Base-by-base conservation (phyloP, 2,888 invertebrate genomes). In the Nebria salina region DNA sequence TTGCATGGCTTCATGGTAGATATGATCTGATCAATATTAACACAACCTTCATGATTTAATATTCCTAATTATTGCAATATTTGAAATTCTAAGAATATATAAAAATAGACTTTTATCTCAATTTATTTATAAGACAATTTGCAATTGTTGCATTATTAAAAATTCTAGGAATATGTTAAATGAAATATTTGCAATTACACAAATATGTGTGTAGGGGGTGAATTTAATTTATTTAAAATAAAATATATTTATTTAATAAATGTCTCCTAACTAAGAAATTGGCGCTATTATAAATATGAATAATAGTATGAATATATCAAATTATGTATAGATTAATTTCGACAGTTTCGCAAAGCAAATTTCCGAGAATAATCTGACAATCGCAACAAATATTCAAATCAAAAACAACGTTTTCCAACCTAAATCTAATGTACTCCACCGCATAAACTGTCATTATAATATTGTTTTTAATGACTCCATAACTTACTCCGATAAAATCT, bases 381-480 rank as follows among this genome's bases (percentile, higher is more conserved):
- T 54, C 54, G 8, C 54, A 54, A 13, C 54, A 54, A 54, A 54
- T 54, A 54, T 54, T 54, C 8, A 54, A 54, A 54, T 54, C 54
- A 54, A 54, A 54, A 54, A 54, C 54, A 54, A 54, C 54, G 54
- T 54, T 54, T 54, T 54, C 54, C 8, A 54, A 54, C 54, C 7
- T 54, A 54, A 54, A 54, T 54, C 54, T 13, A 34, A 54, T 54
- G 54, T 54, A 54, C 54, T 54, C 54, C 54, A 54, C 54, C 13
- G 54, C 54, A 54, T 54, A 54, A 54, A 54, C 54, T 54, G 54
- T 54, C 54, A 54, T 54, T 54, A 54, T 54, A 54, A 54, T 54
- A 54, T 54, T 54, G 54, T 54, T 54, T 70, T 34, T 70, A 70
- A 70, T 34, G 70, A 70, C 70, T 26, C 70, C 70, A 70, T 70